Evolutionary conservation across 2,797 vertebrate species (phyloP).

Genomic region (Fistularia commersonii): DNA sequence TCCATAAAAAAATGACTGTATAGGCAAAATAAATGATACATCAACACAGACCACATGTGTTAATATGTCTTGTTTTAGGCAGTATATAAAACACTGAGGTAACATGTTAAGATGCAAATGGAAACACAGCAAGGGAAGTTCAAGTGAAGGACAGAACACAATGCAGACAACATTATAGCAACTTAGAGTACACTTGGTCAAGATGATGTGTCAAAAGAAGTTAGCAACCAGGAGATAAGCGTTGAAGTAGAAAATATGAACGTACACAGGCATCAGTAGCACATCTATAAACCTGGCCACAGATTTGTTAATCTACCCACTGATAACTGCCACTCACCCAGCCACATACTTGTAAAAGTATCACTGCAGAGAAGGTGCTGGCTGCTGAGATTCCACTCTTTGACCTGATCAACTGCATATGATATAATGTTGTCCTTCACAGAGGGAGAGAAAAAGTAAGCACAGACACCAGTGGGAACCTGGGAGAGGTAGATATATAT

Average conservation of each 20-base stretch:
- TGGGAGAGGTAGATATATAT: not conserved
- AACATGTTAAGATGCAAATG: constrained; percentile 13
- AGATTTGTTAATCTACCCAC: constrained; percentile 36
- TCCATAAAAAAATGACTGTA: constrained; percentile 20
- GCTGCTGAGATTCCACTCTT: constrained; percentile 31
- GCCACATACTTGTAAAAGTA: constrained; percentile 26
- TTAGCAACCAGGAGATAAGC: constrained; percentile 7
- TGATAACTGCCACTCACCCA: constrained; percentile 31
- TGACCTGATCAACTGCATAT: constrained; percentile 26
- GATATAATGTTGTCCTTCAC: constrained; percentile 12
- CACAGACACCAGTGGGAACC: constrained; percentile 2
- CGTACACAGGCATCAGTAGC: constrained; percentile 21
- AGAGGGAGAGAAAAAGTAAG: constrained; percentile 18
- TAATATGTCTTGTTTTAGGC: constrained; percentile 8
- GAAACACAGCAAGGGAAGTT: constrained; percentile 8
- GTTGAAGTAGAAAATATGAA: constrained; percentile 18
- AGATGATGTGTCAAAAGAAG: constrained; percentile 26
- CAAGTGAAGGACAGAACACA: constrained; percentile 8
- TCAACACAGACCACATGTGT: constrained; percentile 4
- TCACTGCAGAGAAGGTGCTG: constrained; percentile 12
- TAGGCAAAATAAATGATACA: constrained; percentile 10
- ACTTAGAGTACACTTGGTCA: constrained; percentile 5
- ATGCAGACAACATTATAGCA: constrained; percentile 7
- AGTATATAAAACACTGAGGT: constrained; percentile 9
- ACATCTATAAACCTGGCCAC: constrained; percentile 17